phyloP scores from a whole-genome alignment of 2,113 vertebrate species.

The Notothenia coriiceps region DNA sequence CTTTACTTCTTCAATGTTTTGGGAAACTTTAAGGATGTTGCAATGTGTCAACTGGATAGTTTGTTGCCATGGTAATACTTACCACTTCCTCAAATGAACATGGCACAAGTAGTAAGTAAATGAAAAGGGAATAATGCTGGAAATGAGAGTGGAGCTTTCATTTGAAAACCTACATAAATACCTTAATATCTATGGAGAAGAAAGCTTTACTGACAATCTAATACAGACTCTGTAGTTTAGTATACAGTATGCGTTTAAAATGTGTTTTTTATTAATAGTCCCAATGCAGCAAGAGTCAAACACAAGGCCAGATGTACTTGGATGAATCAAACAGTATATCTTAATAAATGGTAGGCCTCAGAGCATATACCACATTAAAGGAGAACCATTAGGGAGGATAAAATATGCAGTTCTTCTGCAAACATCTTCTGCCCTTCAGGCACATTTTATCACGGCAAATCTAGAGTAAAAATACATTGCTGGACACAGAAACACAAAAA shows the following conservation, averaged over 20 bases:
- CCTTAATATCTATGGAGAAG: neutral
- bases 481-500: slow-evolving; percentile 25
- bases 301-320: neutral
- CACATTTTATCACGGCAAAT: slow-evolving; percentile 3
- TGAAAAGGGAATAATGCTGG: neutral
- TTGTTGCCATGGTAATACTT: slow-evolving; percentile 3
- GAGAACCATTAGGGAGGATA: slow-evolving; percentile 6
- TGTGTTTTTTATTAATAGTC: neutral
- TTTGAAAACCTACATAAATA: neutral
- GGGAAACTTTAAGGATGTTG: neutral
- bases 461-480: slow-evolving; percentile 13
- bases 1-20: slow-evolving; percentile 1
- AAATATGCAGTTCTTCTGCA: slow-evolving; percentile 22
- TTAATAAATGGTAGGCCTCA: neutral
- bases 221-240: neutral
- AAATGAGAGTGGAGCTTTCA: neutral
- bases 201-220: neutral
- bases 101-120: neutral
- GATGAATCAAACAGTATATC: slow-evolving; percentile 3
- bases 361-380: slow-evolving; percentile 12
- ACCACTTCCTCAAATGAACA: slow-evolving; percentile 17
- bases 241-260: neutral
- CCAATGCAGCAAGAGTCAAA: neutral
- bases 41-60: neutral
- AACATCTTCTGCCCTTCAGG: slow-evolving; percentile 13